Conservation (phyloP, 2,113 vertebrate genomes). For the Sorex fumeus region DNA sequence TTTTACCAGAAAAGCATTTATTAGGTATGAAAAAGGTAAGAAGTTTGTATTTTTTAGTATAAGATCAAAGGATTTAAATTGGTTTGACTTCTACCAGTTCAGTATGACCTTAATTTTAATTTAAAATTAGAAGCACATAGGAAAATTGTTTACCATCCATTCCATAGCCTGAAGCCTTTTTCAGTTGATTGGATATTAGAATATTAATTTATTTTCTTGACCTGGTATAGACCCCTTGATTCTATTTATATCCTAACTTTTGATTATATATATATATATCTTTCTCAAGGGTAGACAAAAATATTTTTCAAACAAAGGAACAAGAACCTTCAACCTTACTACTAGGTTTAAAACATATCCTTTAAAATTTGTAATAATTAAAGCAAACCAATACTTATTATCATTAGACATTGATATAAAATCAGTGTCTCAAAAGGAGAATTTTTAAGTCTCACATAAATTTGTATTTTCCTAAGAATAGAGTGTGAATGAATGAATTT, state of each 20-base stretch:
- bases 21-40: constrained; percentile 44
- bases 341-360: background rate
- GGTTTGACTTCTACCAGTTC: constrained; percentile 65
- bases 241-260: constrained; percentile 62
- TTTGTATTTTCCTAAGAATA: background rate
- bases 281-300: constrained; percentile 21
- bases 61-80: constrained; percentile 64
- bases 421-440: background rate
- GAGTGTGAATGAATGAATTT: background rate
- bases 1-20: constrained; percentile 53
- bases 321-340: background rate
- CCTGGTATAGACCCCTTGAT: constrained; percentile 2
- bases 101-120: constrained; percentile 77
- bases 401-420: background rate
- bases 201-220: constrained; percentile 73
- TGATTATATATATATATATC: constrained; percentile 42
- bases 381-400: constrained; percentile 34
- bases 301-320: constrained; percentile 32
- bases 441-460: background rate
- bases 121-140: constrained; percentile 74
- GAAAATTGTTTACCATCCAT: constrained; percentile 66
- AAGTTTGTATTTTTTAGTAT: constrained; percentile 46
- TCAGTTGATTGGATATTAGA: constrained; percentile 49
- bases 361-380: constrained; percentile 25
- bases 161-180: constrained; percentile 46